Conservation (phyloP, 2,797 vertebrate species). For the Karalla daura region DNA sequence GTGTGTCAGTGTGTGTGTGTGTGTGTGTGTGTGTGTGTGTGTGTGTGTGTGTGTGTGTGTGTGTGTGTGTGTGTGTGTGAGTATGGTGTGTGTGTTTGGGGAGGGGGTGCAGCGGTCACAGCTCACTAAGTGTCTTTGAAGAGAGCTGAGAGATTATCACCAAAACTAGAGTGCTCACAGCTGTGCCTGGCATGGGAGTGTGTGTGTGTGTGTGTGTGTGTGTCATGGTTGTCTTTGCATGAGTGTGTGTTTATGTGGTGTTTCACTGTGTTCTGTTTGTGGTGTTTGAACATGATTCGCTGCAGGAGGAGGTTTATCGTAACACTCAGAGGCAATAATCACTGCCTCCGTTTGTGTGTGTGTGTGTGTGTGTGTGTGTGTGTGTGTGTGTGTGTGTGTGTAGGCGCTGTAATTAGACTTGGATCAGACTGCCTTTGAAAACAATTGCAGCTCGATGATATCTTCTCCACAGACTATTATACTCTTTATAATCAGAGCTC, state of each 20-base stretch:
- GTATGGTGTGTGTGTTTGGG: slow-evolving; percentile 4
- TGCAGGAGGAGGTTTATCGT: slow-evolving; percentile 17
- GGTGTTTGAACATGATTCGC: slow-evolving; percentile 36
- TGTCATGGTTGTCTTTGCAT: slow-evolving; percentile 2
- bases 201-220: not conserved
- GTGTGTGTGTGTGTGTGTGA: slow-evolving; percentile 19
- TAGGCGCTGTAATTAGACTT: slow-evolving; percentile 35
- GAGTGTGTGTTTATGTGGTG: slow-evolving; percentile 28
- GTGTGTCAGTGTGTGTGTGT: slow-evolving; percentile 19
- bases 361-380: slow-evolving; percentile 7
- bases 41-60: slow-evolving; percentile 11
- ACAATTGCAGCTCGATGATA: slow-evolving; percentile 25
- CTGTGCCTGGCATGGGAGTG: slow-evolving; percentile 74
- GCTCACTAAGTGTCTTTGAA: slow-evolving; percentile 63
- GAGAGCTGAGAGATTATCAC: slow-evolving; percentile 64
- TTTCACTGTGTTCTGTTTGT: slow-evolving; percentile 15
- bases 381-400: not conserved
- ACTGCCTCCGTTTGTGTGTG: not conserved
- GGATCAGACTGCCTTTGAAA: slow-evolving; percentile 26
- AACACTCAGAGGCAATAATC: slow-evolving; percentile 7
- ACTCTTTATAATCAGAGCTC: slow-evolving; percentile 11
- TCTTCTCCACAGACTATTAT: slow-evolving; percentile 12
- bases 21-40: not conserved
- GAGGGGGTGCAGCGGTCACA: slow-evolving; percentile 21
- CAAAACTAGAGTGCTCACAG: slow-evolving; percentile 72